Evolutionary conservation across 2,113 vertebrate genomes (phyloP).

Genomic region (Narcine bancroftii): DNA sequence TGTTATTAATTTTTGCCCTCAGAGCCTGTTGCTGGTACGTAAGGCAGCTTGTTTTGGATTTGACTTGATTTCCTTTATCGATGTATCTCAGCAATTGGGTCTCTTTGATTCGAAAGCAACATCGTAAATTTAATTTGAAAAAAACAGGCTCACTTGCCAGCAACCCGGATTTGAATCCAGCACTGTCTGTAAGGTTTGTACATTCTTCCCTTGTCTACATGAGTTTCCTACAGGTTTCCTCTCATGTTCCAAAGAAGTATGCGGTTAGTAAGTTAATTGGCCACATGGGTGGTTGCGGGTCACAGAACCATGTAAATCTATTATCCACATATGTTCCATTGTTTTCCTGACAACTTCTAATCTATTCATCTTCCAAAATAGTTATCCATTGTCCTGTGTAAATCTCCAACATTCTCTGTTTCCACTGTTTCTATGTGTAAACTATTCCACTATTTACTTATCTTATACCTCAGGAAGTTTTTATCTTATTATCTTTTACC

Average conservation of each 20-base stretch:
- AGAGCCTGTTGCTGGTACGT: neutral
- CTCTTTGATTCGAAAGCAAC: neutral
- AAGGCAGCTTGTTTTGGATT: neutral
- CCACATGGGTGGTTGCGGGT: too few relatives aligned
- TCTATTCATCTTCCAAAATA: neutral
- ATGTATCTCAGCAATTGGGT: neutral
- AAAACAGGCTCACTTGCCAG: too few relatives aligned
- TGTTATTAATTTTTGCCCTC: neutral
- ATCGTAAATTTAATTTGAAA: neutral
- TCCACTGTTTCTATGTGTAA: neutral
- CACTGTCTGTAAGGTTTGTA: too few relatives aligned
- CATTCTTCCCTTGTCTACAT: too few relatives aligned
- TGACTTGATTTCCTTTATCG: too few relatives aligned
- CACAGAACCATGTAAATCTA: neutral
- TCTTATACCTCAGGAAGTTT: neutral
- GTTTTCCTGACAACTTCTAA: neutral
- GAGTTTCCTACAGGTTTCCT: too few relatives aligned
- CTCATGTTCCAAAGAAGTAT: too few relatives aligned
- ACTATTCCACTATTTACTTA: neutral
- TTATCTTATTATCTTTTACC: neutral
- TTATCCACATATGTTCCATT: neutral
- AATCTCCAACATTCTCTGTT: neutral
- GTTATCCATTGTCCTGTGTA: neutral
- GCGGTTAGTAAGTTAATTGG: too few relatives aligned
- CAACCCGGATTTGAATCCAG: too few relatives aligned